A percentile compares a stretch with the other conserved stretches of the same genome.
phyloP scores from a whole-genome alignment of 2,113 vertebrate genomes.

The Onychostruthus taczanowskii region DNA sequence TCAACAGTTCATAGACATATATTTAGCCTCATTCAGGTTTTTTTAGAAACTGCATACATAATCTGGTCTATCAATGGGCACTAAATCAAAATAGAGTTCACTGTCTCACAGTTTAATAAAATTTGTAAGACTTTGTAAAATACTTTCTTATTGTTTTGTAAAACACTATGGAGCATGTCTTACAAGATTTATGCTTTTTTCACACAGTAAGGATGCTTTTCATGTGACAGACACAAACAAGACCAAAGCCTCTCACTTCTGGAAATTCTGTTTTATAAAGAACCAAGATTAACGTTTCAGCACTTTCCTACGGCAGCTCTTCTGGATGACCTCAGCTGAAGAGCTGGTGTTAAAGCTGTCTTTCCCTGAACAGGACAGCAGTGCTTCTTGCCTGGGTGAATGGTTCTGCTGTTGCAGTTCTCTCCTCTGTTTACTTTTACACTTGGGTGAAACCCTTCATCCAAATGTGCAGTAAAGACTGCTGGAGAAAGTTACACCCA shows the following conservation, averaged over 20 bases:
- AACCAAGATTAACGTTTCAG: not conserved
- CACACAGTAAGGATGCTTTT: not conserved
- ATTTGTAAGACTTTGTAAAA: not conserved
- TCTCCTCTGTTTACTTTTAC: not conserved
- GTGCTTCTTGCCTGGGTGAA: not conserved
- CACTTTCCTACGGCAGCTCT: not conserved
- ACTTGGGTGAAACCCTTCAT: not conserved
- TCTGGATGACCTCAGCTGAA: not conserved
- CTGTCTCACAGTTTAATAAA: not conserved
- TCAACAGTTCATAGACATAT: not conserved
- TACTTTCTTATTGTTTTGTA: not conserved
- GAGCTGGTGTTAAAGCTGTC: not conserved
- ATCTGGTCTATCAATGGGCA: not conserved
- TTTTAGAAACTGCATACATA: not conserved
- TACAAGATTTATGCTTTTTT: not conserved
- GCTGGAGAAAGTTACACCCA: not conserved
- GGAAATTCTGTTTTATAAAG: not conserved
- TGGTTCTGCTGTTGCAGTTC: not conserved
- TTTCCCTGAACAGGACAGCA: not conserved
- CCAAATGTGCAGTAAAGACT: not conserved
- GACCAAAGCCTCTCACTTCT: not conserved
- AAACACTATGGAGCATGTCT: not conserved
- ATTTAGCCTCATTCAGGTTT: not conserved
- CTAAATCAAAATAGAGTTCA: not conserved
- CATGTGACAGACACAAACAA: not conserved